These are phyloP conservation scores for Megalopta genalis DNA, from an alignment of 1,140 invertebrate genomes.

Conservation along the genomic window DNA sequence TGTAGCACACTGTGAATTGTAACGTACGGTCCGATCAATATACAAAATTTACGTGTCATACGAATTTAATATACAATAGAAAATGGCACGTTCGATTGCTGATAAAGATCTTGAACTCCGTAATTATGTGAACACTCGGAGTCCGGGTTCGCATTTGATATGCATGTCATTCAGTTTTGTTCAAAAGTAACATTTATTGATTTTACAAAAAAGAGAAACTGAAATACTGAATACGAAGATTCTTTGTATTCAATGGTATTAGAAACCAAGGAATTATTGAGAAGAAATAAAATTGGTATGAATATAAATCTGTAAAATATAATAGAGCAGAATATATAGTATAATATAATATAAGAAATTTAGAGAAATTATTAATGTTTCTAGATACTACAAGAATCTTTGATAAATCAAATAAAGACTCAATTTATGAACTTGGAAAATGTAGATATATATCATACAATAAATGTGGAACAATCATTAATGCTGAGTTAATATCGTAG, in stretches of 20 bases:
- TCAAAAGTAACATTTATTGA: constrained; percentile 9
- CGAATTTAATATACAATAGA: constrained; percentile 22
- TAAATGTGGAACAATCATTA: constrained; percentile 71
- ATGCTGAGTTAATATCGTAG: constrained; percentile 60
- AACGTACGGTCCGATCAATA: neutral
- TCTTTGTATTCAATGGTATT: constrained; percentile 67
- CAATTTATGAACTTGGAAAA: too few relatives aligned
- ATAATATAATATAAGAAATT: neutral
- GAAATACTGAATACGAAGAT: constrained; percentile 59
- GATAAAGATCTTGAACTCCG: constrained; percentile 72
- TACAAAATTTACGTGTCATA: neutral
- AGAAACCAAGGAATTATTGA: constrained; percentile 63
- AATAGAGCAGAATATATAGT: neutral
- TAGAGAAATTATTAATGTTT: neutral
- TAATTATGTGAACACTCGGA: constrained; percentile 57
- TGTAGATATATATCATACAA: too few relatives aligned
- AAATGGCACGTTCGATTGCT: constrained; percentile 74
- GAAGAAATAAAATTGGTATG: constrained; percentile 63
- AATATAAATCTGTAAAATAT: neutral
- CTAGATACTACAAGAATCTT: constrained; percentile 46
- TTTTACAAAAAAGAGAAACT: constrained; percentile 61
- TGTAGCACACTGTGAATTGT: neutral
- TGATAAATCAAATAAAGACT: constrained; percentile 60
- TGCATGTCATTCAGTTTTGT: constrained; percentile 3
- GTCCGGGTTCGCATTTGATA: constrained; percentile 56